Percentiles rank a stretch among this genome's conserved stretches.
Conservation (phyloP, 2,113 vertebrate species). For the Tetrax tetrax region DNA sequence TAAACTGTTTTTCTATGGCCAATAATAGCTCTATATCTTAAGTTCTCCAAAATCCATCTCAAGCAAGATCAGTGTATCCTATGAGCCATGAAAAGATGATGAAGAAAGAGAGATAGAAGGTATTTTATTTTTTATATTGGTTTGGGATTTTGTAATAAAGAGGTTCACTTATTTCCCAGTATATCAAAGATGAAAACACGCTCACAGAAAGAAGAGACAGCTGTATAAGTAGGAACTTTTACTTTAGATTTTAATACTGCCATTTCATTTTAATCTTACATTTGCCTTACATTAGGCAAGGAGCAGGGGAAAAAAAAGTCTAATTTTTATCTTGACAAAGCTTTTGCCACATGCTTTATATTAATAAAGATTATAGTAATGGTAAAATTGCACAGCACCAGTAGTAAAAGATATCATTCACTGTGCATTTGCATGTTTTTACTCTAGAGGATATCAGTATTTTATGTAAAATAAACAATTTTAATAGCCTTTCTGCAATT, state of each 20-base stretch:
- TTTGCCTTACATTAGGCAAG: not conserved
- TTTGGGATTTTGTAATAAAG: slow-evolving; percentile 45
- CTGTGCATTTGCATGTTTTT: not conserved
- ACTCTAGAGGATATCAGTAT: not conserved
- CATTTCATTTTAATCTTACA: not conserved
- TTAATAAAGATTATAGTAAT: not conserved
- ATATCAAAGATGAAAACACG: not conserved
- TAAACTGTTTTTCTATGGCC: not conserved
- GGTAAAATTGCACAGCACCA: not conserved
- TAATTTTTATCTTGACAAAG: not conserved
- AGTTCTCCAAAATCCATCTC: not conserved
- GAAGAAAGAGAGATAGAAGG: not conserved
- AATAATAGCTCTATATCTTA: not conserved
- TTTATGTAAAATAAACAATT: not conserved
- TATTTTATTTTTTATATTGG: not conserved
- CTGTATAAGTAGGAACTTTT: not conserved
- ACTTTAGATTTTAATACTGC: not conserved
- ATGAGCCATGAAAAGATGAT: slow-evolving; percentile 15
- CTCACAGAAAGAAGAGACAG: not conserved
- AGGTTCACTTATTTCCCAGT: slow-evolving; percentile 16
- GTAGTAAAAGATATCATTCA: not conserved
- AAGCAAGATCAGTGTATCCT: not conserved
- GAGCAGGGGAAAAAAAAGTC: not conserved
- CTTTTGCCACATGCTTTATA: not conserved
- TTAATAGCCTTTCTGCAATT: not conserved